A percentile compares a stretch with the other conserved stretches of the same genome.
Conservation (phyloP, 2,113 vertebrate species). For the Ailurus styani region DNA sequence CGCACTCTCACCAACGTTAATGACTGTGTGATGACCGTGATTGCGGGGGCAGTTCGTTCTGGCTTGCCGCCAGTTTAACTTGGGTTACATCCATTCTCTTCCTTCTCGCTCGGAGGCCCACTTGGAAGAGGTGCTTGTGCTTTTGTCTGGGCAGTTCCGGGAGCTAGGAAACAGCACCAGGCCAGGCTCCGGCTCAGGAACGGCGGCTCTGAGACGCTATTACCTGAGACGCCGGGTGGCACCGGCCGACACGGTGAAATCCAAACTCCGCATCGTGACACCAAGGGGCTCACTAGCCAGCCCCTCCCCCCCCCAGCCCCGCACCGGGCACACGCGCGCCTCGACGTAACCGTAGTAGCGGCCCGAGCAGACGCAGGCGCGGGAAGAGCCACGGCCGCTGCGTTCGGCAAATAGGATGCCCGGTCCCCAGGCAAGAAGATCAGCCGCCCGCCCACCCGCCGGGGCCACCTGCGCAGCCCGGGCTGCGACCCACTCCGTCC, state of each 20-base stretch:
- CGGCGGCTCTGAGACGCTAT: not conserved
- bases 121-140: not conserved
- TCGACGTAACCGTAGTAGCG: accelerated
- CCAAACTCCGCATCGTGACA: not conserved
- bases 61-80: not conserved
- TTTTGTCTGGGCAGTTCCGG: not conserved
- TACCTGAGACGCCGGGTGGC: not conserved
- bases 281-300: not conserved
- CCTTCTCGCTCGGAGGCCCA: not conserved
- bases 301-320: not conserved
- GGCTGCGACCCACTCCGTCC: not conserved
- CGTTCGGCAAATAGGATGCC: not conserved
- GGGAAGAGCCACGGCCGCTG: accelerated
- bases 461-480: accelerated
- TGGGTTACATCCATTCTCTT: not conserved
- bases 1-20: not conserved
- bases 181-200: not conserved
- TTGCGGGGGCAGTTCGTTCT: not conserved
- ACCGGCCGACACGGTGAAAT: not conserved
- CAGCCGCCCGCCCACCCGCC: accelerated
- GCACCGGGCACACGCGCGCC: not conserved
- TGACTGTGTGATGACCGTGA: not conserved
- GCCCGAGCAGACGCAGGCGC: accelerated
- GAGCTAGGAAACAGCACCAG: not conserved
- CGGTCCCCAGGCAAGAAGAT: not conserved